Base-by-base conservation (phyloP, 1,140 invertebrate species). In the Pachyrhynchus sulphureomaculatus region DNA sequence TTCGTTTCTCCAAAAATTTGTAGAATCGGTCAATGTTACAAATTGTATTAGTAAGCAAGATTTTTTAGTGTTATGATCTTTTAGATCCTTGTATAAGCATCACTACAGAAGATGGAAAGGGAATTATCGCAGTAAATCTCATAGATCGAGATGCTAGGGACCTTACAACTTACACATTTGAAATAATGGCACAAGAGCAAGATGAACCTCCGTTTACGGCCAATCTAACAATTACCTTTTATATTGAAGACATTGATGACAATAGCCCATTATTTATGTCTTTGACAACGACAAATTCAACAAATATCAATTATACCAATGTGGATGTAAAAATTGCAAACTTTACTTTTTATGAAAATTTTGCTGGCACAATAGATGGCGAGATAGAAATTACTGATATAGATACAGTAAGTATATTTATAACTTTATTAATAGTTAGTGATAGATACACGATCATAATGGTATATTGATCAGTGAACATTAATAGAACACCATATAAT, bases 141-240 rank as follows among this genome's bases (percentile, higher is more conserved):
- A 83, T 84, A 21, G 78, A 84, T 70, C 73, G 82, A 32, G 83
- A 84, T 62, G 39, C 15, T 62, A 65, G 78, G n/a, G 81, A 84
- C 61, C 68, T 83, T 17, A 82, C 81, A 63, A 71, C 69, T 37
- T 76, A 83, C 23, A 32, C 37, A 8, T 48, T 59, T 52, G 53
- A 71, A 5, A 77, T 83, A 15, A 67, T 76, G 23, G 83, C 82
- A 0, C 82, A 81, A 63, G 82, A 84, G 66, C 69, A 69, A 29
- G 71, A 78, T 21, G 76, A 82, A 45, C 59, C 64, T 23, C 64
- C 66, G 0, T 80, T 75, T 34, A 66, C 56, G 5, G 78, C 76
- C 0, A 64, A 64, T 3, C 63, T 72, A 10, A 68, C 67, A 3
- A 76, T 82, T 0, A 74, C 78, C 0, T 77, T 84, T 26, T 81